These are phyloP conservation scores for Bubalus kerabau DNA, from an alignment of 2,113 vertebrate species.

Conservation along the genomic window DNA sequence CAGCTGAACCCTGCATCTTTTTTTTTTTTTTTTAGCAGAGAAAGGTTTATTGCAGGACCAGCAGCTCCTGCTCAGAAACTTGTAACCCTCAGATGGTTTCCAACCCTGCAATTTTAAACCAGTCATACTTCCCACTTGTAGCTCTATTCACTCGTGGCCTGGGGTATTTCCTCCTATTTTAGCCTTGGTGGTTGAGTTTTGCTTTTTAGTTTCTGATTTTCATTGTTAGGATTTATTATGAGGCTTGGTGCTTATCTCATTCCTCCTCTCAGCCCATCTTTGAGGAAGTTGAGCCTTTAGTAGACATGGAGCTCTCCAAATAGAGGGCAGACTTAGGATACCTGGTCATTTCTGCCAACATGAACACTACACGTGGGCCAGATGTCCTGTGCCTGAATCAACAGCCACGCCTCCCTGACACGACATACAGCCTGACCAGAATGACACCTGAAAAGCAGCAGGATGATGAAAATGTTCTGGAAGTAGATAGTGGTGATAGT, in stretches of 20 bases:
- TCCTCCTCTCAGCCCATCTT: neutral
- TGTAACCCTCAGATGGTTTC: neutral
- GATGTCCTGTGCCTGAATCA: neutral
- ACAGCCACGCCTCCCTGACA: neutral
- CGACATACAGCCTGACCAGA: neutral
- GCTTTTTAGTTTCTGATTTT: neutral
- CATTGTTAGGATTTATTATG: neutral
- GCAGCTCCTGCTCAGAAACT: neutral
- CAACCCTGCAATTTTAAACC: neutral
- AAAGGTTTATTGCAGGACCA: neutral
- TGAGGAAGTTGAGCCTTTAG: neutral
- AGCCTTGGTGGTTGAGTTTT: neutral
- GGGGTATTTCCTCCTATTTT: neutral
- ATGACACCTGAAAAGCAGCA: neutral
- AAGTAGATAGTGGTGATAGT: neutral
- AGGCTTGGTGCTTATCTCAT: neutral
- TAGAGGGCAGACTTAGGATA: neutral
- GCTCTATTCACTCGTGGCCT: neutral
- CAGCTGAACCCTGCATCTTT: neutral
- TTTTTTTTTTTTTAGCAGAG: neutral
- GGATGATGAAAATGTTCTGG: neutral
- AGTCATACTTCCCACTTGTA: neutral
- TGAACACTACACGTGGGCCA: accelerated
- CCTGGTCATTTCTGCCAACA: neutral
- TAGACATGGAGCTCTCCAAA: neutral